phyloP scores from a whole-genome alignment of 2,113 vertebrate genomes.

The Amphiprion percula region DNA sequence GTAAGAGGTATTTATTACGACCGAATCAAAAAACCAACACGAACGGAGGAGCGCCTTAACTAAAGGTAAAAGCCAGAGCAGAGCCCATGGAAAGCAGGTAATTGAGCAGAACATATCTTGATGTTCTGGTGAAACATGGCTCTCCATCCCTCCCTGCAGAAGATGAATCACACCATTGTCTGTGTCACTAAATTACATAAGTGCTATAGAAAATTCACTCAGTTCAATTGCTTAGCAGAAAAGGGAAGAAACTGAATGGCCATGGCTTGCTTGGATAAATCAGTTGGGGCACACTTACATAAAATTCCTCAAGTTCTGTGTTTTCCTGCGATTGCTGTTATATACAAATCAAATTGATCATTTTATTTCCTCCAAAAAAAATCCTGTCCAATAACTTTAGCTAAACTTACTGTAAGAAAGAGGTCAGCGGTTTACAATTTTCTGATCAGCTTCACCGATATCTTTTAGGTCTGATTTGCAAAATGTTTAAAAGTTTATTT shows the following conservation, averaged over 20 bases:
- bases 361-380: neutral
- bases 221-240: conserved; percentile 48
- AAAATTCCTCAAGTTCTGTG: conserved; percentile 8
- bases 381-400: neutral
- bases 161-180: conserved; percentile 78
- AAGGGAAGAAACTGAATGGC: conserved; percentile 46
- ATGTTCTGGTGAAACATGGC: conserved; percentile 66
- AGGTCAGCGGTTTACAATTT: neutral
- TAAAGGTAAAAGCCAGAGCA: conserved; percentile 53
- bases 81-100: conserved; percentile 54
- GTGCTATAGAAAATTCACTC: conserved; percentile 68
- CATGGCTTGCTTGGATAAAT: conserved; percentile 32
- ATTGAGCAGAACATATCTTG: conserved; percentile 76
- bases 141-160: conserved; percentile 43
- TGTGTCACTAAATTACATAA: conserved; percentile 73
- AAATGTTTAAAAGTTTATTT: neutral
- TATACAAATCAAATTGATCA: conserved; percentile 26
- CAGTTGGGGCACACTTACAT: conserved; percentile 33
- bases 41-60: conserved; percentile 42
- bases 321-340: conserved; percentile 19
- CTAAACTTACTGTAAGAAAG: neutral
- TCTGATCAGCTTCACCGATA: conserved; percentile 6
- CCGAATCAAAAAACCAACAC: conserved; percentile 10
- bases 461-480: conserved; percentile 11
- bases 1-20: conserved; percentile 44